Conservation (phyloP, 2,797 vertebrate species). For the Liasis olivaceus region DNA sequence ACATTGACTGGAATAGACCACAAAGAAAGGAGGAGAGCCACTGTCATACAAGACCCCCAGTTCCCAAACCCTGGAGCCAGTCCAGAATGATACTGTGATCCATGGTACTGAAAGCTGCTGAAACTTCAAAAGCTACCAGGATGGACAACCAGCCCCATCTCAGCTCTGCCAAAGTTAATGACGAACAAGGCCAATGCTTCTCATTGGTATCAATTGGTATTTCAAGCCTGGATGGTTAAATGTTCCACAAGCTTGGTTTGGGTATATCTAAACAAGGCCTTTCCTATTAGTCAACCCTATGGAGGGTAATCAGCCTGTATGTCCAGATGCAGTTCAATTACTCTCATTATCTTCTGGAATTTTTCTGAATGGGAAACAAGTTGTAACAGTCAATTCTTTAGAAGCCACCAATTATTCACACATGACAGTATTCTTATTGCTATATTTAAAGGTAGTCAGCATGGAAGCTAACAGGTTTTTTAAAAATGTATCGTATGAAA, state of each 20-base stretch:
- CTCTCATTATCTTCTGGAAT: slow-evolving; percentile 8
- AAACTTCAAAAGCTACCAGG: too few relatives aligned
- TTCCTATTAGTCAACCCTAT: not conserved
- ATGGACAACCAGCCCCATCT: too few relatives aligned
- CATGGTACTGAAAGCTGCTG: too few relatives aligned
- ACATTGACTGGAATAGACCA: too few relatives aligned
- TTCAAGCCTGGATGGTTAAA: not conserved
- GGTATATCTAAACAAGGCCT: not conserved
- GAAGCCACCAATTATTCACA: not conserved
- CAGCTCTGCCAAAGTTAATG: too few relatives aligned
- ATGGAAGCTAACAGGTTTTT: not conserved
- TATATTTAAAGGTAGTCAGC: not conserved
- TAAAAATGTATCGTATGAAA: not conserved
- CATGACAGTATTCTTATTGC: not conserved
- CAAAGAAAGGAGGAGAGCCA: too few relatives aligned
- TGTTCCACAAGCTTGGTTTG: not conserved
- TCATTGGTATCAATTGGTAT: not conserved
- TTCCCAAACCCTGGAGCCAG: too few relatives aligned
- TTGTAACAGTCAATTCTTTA: slow-evolving; percentile 21
- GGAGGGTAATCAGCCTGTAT: not conserved
- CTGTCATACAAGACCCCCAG: too few relatives aligned
- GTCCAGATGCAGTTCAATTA: not conserved
- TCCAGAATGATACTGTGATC: too few relatives aligned
- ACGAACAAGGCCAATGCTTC: too few relatives aligned
- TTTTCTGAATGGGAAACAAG: slow-evolving; percentile 3